A percentile compares a stretch with the other conserved stretches of the same genome.
phyloP scores from a whole-genome alignment of 1,140 invertebrate genomes.

The Panagrolaimus sp. region DNA sequence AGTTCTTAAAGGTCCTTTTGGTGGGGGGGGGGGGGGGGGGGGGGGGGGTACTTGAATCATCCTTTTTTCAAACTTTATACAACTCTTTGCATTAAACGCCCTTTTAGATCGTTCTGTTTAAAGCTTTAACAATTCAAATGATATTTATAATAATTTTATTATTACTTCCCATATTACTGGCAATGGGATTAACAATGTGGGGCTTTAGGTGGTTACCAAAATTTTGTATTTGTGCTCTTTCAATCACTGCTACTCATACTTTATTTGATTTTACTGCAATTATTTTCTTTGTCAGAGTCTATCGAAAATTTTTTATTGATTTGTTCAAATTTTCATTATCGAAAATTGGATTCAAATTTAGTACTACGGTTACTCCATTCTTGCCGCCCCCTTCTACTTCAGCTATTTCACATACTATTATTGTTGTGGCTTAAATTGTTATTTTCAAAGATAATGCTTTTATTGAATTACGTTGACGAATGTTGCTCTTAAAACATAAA shows the following conservation, averaged over 20 bases:
- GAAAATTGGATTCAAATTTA: neutral
- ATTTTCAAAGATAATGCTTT: no score
- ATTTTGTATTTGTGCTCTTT: neutral
- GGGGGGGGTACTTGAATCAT: no score
- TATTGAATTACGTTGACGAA: no score
- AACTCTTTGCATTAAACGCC: no score
- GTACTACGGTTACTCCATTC: no score
- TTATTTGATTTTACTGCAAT: neutral
- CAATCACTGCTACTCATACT: neutral
- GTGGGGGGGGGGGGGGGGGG: no score
- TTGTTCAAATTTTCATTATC: neutral
- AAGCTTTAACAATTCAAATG: neutral
- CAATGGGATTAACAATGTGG: neutral
- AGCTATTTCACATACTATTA: no score
- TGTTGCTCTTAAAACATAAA: no score
- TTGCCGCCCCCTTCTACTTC: no score
- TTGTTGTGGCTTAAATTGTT: no score
- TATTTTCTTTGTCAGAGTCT: neutral
- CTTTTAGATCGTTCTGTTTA: neutral
- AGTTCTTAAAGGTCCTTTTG: no score
- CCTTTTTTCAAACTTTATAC: neutral
- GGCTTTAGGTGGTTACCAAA: neutral
- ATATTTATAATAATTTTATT: neutral
- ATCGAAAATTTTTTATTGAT: neutral
- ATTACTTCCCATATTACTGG: neutral